phyloP scores from a whole-genome alignment of 2,113 vertebrate species.

The Hucho hucho region DNA sequence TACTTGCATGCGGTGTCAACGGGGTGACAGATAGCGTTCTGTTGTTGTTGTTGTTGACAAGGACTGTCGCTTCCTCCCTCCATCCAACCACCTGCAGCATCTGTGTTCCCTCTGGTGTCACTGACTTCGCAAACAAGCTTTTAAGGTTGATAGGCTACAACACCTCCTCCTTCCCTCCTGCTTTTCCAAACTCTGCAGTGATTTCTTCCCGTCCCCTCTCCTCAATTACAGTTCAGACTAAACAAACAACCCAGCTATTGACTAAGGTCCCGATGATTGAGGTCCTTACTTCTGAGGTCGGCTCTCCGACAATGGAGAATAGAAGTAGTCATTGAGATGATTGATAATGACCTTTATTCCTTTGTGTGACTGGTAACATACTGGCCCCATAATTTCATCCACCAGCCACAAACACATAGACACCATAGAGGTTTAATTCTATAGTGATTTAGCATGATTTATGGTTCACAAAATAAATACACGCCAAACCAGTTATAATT shows the following conservation, averaged over 20 bases:
- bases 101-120: not conserved
- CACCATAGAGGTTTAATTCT: not conserved
- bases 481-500: too few relatives aligned
- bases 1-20: not conserved
- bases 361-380: not conserved
- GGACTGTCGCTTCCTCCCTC: not conserved
- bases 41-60: not conserved
- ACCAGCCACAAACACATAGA: not conserved
- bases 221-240: not conserved
- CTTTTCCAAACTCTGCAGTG: not conserved
- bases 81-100: not conserved
- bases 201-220: not conserved
- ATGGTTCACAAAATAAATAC: too few relatives aligned
- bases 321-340: not conserved
- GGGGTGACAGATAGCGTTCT: not conserved
- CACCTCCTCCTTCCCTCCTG: not conserved
- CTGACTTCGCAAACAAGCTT: not conserved
- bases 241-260: not conserved
- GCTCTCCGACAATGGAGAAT: not conserved
- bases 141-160: not conserved
- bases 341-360: not conserved
- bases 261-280: not conserved
- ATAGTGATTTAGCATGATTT: too few relatives aligned
- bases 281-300: not conserved
- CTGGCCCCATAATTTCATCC: not conserved